A percentile compares a stretch with the other conserved stretches of the same genome.
phyloP scores from a whole-genome alignment of 2,797 vertebrate genomes.

The Sorex maritimensis region DNA sequence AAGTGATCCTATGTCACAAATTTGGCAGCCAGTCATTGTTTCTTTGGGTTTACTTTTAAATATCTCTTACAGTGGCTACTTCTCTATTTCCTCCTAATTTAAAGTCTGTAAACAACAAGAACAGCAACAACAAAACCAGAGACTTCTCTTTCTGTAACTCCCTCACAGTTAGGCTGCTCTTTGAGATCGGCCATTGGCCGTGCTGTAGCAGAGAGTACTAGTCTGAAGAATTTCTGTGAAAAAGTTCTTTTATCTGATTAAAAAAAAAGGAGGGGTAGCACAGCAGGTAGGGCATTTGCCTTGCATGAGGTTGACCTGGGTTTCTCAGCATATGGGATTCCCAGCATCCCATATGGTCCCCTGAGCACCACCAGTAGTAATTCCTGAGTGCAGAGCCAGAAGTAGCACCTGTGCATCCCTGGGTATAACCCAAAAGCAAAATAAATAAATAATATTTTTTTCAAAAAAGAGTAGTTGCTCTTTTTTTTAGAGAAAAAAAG shows the following conservation, averaged over 20 bases:
- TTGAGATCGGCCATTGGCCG: background rate
- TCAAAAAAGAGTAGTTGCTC: no score
- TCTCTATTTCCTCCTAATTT: background rate
- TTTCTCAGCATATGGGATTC: no score
- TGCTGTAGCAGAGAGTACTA: background rate
- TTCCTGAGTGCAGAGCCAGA: no score
- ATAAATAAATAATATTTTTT: no score
- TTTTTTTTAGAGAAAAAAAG: no score
- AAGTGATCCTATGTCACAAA: background rate
- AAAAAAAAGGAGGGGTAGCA: background rate
- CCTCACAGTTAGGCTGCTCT: background rate
- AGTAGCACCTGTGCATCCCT: no score
- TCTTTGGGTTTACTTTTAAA: constrained; percentile 16
- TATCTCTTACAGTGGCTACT: background rate
- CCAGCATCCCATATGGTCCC: no score
- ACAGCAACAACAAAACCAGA: background rate
- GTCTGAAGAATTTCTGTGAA: background rate
- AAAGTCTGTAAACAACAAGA: background rate
- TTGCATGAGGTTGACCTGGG: no score
- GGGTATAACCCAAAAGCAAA: no score
- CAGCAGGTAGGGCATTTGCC: no score
- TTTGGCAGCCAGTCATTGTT: background rate
- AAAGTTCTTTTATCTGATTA: constrained; percentile 1
- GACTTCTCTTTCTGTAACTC: background rate
- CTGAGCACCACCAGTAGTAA: no score